These are phyloP conservation scores for Zophobas atratus DNA, from an alignment of 1,140 invertebrate species.

Conservation along the genomic window DNA sequence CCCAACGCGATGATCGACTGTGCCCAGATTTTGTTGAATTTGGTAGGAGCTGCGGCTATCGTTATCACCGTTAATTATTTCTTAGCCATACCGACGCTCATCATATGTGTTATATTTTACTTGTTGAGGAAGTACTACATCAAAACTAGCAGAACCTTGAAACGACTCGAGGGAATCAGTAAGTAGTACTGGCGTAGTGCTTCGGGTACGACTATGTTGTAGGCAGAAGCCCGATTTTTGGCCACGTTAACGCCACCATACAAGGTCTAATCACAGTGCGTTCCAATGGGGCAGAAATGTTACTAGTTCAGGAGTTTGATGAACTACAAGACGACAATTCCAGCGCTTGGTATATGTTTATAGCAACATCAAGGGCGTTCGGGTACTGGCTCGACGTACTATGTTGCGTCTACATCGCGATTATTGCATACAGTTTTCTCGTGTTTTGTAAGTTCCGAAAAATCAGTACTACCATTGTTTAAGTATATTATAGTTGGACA, in stretches of 20 bases:
- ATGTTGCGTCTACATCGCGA: constrained; percentile 75
- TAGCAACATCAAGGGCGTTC: constrained; percentile 79
- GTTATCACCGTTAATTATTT: constrained; percentile 70
- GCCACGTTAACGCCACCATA: constrained; percentile 77
- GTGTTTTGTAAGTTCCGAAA: constrained; percentile 58
- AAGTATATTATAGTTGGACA: no score
- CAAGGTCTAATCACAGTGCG: constrained; percentile 80
- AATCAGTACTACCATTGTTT: no score
- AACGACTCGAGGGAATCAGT: constrained; percentile 76
- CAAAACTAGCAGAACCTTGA: constrained; percentile 77
- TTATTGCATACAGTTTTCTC: constrained; percentile 75
- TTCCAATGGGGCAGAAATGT: constrained; percentile 72
- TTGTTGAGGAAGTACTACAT: constrained; percentile 81
- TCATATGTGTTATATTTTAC: constrained; percentile 81
- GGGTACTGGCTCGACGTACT: constrained; percentile 81
- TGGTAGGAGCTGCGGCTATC: constrained; percentile 61
- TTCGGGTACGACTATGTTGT: constrained; percentile 27
- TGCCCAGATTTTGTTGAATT: constrained; percentile 67
- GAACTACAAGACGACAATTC: constrained; percentile 68
- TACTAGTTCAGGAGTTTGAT: constrained; percentile 73
- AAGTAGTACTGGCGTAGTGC: constrained; percentile 32
- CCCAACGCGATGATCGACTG: constrained; percentile 82
- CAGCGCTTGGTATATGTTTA: constrained; percentile 76
- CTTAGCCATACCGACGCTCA: constrained; percentile 77
- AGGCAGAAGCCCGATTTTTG: constrained; percentile 77